Base-by-base conservation (phyloP, 2,888 invertebrate genomes). In the Drosophila yooni region DNA sequence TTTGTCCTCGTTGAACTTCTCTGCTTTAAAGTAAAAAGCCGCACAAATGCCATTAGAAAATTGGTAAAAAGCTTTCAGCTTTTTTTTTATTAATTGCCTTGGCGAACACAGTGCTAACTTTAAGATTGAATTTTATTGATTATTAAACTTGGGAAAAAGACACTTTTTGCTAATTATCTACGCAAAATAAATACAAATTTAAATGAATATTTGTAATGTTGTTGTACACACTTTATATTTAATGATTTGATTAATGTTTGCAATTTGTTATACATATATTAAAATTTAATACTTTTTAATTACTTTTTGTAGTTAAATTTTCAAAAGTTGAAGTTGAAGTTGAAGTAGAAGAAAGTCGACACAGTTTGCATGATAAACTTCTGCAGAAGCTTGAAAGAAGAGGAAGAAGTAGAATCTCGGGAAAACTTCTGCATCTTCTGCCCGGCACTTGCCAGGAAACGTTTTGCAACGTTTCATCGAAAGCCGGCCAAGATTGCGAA, bases 41-140 rank as follows among this genome's bases (percentile, higher is more conserved):
- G 46, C 43, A 64, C 51, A 67, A 81, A 81, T 78, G 72, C 56
- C 57, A 81, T 81, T 81, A 76, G 54, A 81, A 76, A 71, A 59
- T 76, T 71, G 52, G 2, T 52, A 38, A 34, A 59, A 48, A 60
- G 46, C 71, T 46, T 58, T 75, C 15, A 61, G 50, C 58, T 76
- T 71, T 46, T 76, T 76, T 78, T 68, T n/a, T 40, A 52, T 50
- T 68, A 68, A 72, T 78, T 78, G 54, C 15, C 61, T 64, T 60
- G 68, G 27, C 15, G 11, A 15, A 36, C 15, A 10, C 18, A 54
- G 25, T 15, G 54, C 25, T 18, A 31, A 53, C 33, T 53, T 53
- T 21, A 25, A 46, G 15, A 25, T 4, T 25, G 8, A 46, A 46
- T 25, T 25, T 46, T 46, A 46, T 46, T 46, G 21, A 46, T 46